Percentiles rank a stretch among this genome's conserved stretches.
Evolutionary conservation across 2,113 vertebrate genomes (phyloP).

Genomic region (Pteruthius melanotis): DNA sequence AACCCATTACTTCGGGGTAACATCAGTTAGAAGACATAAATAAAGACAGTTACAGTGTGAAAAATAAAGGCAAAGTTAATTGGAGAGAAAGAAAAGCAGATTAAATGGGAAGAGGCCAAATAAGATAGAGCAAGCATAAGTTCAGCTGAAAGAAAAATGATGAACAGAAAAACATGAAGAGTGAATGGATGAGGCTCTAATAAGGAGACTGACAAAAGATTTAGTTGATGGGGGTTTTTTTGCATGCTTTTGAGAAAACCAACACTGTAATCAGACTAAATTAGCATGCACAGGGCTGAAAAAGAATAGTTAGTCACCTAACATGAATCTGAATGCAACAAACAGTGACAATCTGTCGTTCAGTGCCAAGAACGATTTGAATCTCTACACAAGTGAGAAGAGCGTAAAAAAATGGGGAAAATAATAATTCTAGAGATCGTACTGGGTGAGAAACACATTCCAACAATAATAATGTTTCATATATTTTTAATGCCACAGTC

Average conservation of each 20-base stretch:
- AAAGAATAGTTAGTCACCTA: conserved; percentile 53
- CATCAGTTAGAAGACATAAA: not conserved
- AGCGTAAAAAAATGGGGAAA: conserved; percentile 34
- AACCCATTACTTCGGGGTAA: not conserved
- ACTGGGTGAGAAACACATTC: conserved; percentile 46
- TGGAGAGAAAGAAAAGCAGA: conserved; percentile 8
- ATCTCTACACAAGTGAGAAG: conserved; percentile 51
- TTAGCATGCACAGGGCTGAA: conserved; percentile 34
- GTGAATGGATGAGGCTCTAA: not conserved
- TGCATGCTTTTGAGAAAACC: conserved; percentile 18
- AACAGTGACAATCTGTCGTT: conserved; percentile 44
- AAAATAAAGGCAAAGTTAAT: conserved; percentile 16
- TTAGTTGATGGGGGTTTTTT: not conserved
- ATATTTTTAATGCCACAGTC: conserved; percentile 9
- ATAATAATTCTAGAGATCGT: conserved; percentile 53
- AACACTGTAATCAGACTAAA: conserved; percentile 34
- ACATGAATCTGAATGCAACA: conserved; percentile 40
- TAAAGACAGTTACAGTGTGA: not conserved
- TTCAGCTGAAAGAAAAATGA: not conserved
- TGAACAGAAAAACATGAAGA: not conserved
- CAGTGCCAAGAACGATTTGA: conserved; percentile 55
- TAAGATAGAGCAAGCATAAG: not conserved
- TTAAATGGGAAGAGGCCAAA: not conserved
- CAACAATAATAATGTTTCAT: conserved; percentile 30
- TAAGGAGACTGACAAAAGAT: conserved; percentile 6